Evolutionary conservation across 2,113 vertebrate species (phyloP).

Genomic region (Onychostruthus taczanowskii): DNA sequence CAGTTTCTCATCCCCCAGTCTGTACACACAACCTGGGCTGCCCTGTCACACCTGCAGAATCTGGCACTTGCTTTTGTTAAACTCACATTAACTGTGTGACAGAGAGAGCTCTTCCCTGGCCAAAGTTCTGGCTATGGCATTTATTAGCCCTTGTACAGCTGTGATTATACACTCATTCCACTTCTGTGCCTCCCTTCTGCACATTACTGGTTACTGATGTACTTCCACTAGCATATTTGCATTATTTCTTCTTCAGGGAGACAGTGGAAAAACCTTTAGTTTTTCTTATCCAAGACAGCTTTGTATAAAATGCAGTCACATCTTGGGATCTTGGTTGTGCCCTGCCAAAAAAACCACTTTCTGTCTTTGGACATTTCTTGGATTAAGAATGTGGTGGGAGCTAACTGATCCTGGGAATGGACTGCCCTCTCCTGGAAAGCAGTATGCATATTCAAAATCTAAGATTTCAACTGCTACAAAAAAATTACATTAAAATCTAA

Average conservation of each 20-base stretch:
- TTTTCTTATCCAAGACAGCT: slow-evolving; percentile 75
- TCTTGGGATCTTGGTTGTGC: slow-evolving; percentile 83
- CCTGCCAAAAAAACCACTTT: slow-evolving; percentile 77
- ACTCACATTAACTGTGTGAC: not conserved
- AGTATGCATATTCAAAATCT: fast-evolving
- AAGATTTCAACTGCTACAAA: not conserved
- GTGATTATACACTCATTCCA: not conserved
- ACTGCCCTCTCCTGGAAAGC: not conserved
- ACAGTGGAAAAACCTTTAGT: slow-evolving; percentile 82
- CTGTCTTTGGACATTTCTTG: slow-evolving; percentile 78
- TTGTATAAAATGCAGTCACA: slow-evolving; percentile 78
- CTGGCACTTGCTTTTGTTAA: not conserved
- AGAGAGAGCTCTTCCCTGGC: not conserved
- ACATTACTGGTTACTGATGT: not conserved
- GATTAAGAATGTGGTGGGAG: slow-evolving; percentile 64
- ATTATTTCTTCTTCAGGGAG: slow-evolving; percentile 63
- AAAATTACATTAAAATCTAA: not conserved
- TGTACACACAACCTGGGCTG: not conserved
- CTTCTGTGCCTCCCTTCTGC: not conserved
- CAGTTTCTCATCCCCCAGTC: not conserved
- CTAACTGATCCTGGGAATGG: not conserved
- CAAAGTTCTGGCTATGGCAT: not conserved
- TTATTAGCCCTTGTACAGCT: not conserved
- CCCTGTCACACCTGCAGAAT: not conserved
- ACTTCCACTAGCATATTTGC: not conserved